Percentiles rank a stretch among this genome's conserved stretches.
Evolutionary conservation across 2,888 invertebrate genomes (phyloP).

Genomic region (Drosophila borborema): DNA sequence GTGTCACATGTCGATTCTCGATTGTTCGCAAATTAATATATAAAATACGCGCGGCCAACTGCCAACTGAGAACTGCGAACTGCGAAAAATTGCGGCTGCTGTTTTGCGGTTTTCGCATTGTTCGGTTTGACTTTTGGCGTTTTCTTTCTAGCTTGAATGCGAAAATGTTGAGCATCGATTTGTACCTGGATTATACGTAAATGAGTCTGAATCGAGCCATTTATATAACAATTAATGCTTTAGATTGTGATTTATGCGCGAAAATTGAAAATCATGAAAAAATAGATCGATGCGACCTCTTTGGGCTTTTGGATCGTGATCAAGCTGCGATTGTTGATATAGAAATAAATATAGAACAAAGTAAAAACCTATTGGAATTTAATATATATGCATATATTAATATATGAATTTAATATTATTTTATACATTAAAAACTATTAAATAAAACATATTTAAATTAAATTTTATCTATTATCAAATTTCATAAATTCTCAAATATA

Average conservation of each 20-base stretch:
- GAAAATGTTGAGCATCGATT: constrained; percentile 23
- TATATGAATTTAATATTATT: too few relatives aligned
- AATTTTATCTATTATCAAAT: too few relatives aligned
- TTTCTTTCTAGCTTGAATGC: constrained; percentile 20
- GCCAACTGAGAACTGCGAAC: constrained; percentile 20
- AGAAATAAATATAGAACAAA: neutral
- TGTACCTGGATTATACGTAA: constrained; percentile 33
- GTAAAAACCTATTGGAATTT: too few relatives aligned
- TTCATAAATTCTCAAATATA: neutral
- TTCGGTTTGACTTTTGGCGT: constrained; percentile 21
- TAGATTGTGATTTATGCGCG: constrained; percentile 20
- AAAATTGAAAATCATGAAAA: neutral
- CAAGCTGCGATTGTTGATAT: neutral
- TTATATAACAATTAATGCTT: constrained; percentile 31
- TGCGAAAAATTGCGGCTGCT: constrained; percentile 40
- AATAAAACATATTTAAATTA: too few relatives aligned
- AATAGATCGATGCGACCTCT: neutral
- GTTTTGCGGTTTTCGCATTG: constrained; percentile 49
- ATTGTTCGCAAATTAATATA: constrained; percentile 84
- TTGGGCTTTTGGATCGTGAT: too few relatives aligned
- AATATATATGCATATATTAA: too few relatives aligned
- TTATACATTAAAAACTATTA: too few relatives aligned
- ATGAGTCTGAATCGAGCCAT: constrained; percentile 32
- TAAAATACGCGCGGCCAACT: constrained; percentile 61
- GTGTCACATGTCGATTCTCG: constrained; percentile 84